Conservation (phyloP, 2,888 invertebrate genomes). For the Aleiodes leptofemur region DNA sequence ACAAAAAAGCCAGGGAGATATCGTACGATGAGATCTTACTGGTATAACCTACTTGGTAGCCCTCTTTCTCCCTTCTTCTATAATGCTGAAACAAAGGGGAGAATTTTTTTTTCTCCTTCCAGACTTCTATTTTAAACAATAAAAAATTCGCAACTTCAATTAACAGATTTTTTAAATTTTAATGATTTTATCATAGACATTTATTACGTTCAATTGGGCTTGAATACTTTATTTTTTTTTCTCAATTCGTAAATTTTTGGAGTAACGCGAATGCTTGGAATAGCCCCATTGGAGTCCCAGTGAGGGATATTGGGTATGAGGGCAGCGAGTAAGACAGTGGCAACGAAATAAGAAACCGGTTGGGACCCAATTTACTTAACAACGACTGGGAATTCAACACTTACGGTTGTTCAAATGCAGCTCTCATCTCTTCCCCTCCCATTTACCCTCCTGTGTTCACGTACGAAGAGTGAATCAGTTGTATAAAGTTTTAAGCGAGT, state of each 20-base stretch:
- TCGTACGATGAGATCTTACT: slow-evolving; percentile 68
- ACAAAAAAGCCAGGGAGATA: slow-evolving; percentile 69
- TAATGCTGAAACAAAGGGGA: neutral
- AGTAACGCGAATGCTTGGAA: neutral
- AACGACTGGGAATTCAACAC: slow-evolving; percentile 75
- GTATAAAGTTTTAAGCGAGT: neutral
- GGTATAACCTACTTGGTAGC: slow-evolving; percentile 62
- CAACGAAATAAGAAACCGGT: slow-evolving; percentile 75
- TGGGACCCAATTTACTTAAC: slow-evolving; percentile 75
- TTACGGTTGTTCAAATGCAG: slow-evolving; percentile 69
- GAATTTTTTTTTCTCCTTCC: neutral
- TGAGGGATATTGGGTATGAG: slow-evolving; percentile 20
- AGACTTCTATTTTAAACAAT: slow-evolving; percentile 4
- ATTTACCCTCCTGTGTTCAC: neutral
- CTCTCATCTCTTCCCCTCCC: slow-evolving; percentile 16
- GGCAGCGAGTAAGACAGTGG: slow-evolving; percentile 72
- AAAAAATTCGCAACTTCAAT: slow-evolving; percentile 20
- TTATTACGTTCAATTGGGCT: slow-evolving; percentile 21
- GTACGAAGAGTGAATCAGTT: slow-evolving; percentile 1
- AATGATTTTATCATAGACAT: slow-evolving; percentile 37
- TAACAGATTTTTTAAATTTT: neutral
- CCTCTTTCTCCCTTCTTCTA: slow-evolving; percentile 35
- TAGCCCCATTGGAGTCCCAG: neutral
- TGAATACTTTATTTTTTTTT: slow-evolving; percentile 15
- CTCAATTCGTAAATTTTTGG: neutral